Evolutionary conservation across 2,888 invertebrate genomes (phyloP).

Genomic region (Amblyjoppa proteus): DNA sequence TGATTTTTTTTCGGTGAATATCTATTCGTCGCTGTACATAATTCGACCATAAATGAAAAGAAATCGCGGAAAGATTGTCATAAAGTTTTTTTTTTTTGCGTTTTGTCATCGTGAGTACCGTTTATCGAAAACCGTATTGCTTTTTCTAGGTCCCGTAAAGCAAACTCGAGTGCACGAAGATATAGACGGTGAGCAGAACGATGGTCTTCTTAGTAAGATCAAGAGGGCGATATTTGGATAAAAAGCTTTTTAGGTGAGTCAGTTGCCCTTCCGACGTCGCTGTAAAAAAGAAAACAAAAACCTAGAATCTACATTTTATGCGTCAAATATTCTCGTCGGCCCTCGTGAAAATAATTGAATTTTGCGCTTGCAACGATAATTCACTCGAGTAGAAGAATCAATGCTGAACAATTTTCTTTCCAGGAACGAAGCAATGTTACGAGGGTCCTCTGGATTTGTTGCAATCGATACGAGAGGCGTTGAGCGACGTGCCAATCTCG

Average conservation of each 20-base stretch:
- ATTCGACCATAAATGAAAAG: constrained; percentile 27
- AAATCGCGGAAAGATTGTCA: not conserved
- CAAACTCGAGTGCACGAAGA: constrained; percentile 85
- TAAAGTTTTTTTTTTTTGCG: constrained; percentile 18
- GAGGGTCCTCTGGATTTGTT: constrained; percentile 87
- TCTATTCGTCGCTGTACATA: constrained; percentile 27
- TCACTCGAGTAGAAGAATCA: not conserved
- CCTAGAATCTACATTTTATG: not conserved
- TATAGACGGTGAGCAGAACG: constrained; percentile 79
- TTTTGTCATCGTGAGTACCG: constrained; percentile 33
- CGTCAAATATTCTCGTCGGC: not conserved
- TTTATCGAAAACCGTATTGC: constrained; percentile 69
- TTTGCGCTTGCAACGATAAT: not conserved
- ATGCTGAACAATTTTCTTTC: constrained; percentile 70
- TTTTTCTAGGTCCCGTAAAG: constrained; percentile 86
- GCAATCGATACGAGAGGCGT: constrained; percentile 88
- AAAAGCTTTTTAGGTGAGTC: constrained; percentile 79
- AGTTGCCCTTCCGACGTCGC: constrained; percentile 13
- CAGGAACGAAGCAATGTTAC: constrained; percentile 89
- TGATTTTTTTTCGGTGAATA: constrained; percentile 22
- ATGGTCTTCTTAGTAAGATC: constrained; percentile 87
- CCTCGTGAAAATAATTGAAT: not conserved
- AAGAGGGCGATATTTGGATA: constrained; percentile 88
- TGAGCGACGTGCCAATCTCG: constrained; percentile 83
- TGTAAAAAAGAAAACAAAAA: not conserved